Conservation (phyloP, 2,797 vertebrate species). For the Bovichtus variegatus region DNA sequence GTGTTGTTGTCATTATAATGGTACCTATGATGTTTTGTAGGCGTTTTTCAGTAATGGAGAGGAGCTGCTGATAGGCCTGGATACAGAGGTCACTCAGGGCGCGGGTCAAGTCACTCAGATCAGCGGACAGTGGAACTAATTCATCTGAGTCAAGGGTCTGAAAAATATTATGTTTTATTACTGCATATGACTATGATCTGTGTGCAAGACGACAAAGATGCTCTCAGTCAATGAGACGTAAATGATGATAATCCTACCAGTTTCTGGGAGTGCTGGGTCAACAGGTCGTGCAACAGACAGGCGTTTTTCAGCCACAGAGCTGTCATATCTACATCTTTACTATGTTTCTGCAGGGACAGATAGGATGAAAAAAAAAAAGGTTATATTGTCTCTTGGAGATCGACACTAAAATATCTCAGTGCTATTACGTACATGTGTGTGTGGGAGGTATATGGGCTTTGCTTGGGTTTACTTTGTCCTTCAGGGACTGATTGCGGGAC, state of each 20-base stretch:
- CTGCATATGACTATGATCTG: background rate
- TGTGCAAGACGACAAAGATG: too few species aligned
- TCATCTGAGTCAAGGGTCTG: slow-evolving; percentile 60
- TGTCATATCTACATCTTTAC: slow-evolving; percentile 75
- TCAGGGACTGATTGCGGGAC: background rate
- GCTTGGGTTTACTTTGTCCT: slow-evolving; percentile 5
- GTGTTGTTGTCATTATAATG: background rate
- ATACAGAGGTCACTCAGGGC: slow-evolving; percentile 83
- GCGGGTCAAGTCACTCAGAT: slow-evolving; percentile 73
- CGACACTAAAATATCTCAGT: background rate
- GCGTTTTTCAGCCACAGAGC: slow-evolving; percentile 87
- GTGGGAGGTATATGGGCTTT: background rate
- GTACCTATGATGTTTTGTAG: slow-evolving; percentile 85
- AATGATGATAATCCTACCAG: slow-evolving; percentile 59
- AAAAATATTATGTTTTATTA: slow-evolving; percentile 1
- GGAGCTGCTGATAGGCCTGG: slow-evolving; percentile 89
- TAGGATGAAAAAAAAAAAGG: background rate
- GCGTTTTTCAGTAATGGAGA: slow-evolving; percentile 77
- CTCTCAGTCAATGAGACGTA: background rate
- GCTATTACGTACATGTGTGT: background rate
- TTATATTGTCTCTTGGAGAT: background rate
- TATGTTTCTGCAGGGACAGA: slow-evolving; percentile 80
- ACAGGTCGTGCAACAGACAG: slow-evolving; percentile 82
- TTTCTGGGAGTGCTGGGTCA: slow-evolving; percentile 81
- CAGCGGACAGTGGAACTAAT: slow-evolving; percentile 62